phyloP scores from a whole-genome alignment of 2,888 invertebrate species.

The Leucophora obtusa region DNA sequence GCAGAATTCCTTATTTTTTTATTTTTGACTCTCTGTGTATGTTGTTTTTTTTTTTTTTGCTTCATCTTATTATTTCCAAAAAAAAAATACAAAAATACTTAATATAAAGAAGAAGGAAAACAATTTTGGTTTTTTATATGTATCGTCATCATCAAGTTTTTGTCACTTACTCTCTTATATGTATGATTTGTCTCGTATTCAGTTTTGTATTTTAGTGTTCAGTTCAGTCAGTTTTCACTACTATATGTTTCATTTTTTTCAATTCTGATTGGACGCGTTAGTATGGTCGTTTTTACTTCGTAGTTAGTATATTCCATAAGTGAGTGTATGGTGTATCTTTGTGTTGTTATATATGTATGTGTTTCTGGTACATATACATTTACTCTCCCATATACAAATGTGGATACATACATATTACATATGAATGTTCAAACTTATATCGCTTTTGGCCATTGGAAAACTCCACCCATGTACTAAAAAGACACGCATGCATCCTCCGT shows the following conservation, averaged over 20 bases:
- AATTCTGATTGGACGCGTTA: constrained; percentile 67
- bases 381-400: background rate
- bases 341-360: constrained; percentile 21
- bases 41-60: too few relatives aligned
- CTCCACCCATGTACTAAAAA: constrained; percentile 66
- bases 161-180: constrained; percentile 51
- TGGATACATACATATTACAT: constrained; percentile 23
- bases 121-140: constrained; percentile 25
- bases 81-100: background rate
- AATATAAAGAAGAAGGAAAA: constrained; percentile 17
- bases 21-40: constrained; percentile 37
- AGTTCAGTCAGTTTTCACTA: constrained; percentile 21
- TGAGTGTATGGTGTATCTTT: background rate
- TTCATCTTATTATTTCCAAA: constrained; percentile 11
- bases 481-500: constrained; percentile 58
- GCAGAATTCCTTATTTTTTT: background rate
- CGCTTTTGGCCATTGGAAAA: constrained; percentile 68
- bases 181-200: constrained; percentile 16
- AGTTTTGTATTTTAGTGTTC: background rate
- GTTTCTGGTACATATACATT: constrained; percentile 43
- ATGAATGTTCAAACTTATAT: constrained; percentile 35
- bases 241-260: constrained; percentile 49
- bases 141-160: constrained; percentile 43
- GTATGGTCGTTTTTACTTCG: constrained; percentile 59
- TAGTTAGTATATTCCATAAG: constrained; percentile 1